A percentile compares a stretch with the other conserved stretches of the same genome.
Conservation (phyloP, 2,888 invertebrate genomes). For the Trachelus troglodyta region DNA sequence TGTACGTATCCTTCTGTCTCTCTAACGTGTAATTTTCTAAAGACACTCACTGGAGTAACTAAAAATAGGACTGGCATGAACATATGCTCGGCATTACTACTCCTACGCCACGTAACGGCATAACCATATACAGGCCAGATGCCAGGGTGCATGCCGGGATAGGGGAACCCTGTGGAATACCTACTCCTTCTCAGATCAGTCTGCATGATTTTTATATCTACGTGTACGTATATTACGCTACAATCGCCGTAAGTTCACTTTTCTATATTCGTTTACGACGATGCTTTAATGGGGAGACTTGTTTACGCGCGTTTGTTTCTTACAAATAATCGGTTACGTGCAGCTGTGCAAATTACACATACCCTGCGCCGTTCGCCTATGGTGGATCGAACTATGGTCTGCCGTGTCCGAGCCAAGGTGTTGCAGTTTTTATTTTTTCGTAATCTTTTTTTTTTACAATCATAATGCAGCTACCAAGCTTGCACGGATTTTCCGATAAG, state of each 20-base stretch:
- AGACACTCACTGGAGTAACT: constrained; percentile 26
- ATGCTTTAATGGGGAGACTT: background rate
- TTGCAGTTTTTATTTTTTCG: background rate
- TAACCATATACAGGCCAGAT: constrained; percentile 1
- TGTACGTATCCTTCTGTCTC: background rate
- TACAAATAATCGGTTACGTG: background rate
- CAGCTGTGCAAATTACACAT: background rate
- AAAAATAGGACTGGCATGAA: constrained; percentile 46
- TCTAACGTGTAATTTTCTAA: constrained; percentile 31
- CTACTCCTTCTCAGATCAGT: background rate
- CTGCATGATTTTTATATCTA: background rate
- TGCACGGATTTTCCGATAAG: background rate
- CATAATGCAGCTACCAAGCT: background rate
- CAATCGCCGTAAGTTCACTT: background rate
- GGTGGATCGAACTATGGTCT: background rate
- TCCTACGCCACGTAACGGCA: constrained; percentile 6
- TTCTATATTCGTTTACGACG: background rate
- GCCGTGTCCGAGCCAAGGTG: background rate
- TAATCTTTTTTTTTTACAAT: background rate
- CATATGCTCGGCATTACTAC: constrained; percentile 41
- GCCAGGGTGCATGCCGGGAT: background rate
- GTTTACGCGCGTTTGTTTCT: background rate
- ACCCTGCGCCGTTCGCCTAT: constrained; percentile 26
- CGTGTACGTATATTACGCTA: background rate
- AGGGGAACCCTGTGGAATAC: background rate